Evolutionary conservation across 1,140 invertebrate species (phyloP).

Genomic region (Campoletis sonorensis): DNA sequence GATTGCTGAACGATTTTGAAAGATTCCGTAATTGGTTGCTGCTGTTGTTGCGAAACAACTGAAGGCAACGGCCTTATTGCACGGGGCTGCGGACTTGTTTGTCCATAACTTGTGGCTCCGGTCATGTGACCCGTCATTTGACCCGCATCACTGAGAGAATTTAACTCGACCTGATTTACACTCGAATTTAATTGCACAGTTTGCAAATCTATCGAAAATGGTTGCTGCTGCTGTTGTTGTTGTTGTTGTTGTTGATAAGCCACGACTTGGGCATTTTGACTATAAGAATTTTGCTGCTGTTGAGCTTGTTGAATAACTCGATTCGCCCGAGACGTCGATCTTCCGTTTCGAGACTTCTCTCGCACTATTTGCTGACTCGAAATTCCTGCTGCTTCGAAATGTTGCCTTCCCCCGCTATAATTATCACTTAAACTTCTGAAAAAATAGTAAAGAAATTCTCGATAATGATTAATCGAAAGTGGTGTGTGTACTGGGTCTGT

Average conservation of each 20-base stretch:
- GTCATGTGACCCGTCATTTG: conserved; percentile 59
- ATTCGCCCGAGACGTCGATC: conserved; percentile 60
- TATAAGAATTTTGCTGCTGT: conserved; percentile 58
- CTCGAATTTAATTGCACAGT: conserved; percentile 57
- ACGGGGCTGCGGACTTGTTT: conserved; percentile 56
- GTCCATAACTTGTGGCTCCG: conserved; percentile 55
- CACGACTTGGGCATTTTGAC: conserved; percentile 41
- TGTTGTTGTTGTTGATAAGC: conserved; percentile 50
- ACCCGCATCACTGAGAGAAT: neutral
- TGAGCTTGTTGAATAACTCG: conserved; percentile 63
- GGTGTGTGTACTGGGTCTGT: too few species aligned
- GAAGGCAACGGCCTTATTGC: conserved; percentile 61
- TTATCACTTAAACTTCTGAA: conserved; percentile 63
- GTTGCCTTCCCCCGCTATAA: conserved; percentile 61
- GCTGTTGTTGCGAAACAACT: conserved; percentile 26
- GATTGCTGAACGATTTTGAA: conserved; percentile 67
- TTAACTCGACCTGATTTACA: conserved; percentile 58
- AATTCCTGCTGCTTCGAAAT: conserved; percentile 56
- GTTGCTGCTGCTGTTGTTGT: conserved; percentile 26
- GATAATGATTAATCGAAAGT: too few species aligned
- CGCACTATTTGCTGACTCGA: conserved; percentile 45
- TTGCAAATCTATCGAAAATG: conserved; percentile 68
- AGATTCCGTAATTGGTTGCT: conserved; percentile 57
- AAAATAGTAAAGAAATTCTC: neutral
- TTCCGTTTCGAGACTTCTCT: conserved; percentile 66